These are phyloP conservation scores for Stenichneumon culpator DNA, from an alignment of 2,888 invertebrate species.

Conservation along the genomic window DNA sequence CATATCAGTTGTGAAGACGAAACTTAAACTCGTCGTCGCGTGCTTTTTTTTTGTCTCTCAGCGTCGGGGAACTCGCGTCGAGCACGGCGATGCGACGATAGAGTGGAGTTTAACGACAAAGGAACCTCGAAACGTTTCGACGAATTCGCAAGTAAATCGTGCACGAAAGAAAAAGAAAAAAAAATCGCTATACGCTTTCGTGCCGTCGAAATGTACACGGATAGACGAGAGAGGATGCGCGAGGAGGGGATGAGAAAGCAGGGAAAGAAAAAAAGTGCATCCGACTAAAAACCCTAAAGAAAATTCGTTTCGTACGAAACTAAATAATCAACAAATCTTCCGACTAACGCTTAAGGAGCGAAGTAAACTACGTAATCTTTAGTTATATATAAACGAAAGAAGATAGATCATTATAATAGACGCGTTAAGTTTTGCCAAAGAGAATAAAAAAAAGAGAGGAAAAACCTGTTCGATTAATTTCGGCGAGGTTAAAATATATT, in stretches of 20 bases:
- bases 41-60: neutral
- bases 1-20: constrained; percentile 44
- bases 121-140: neutral
- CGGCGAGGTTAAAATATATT: neutral
- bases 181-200: neutral
- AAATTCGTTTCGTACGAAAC: neutral
- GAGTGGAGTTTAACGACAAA: constrained; percentile 1
- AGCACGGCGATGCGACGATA: neutral
- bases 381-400: constrained; percentile 5
- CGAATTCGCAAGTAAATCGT: constrained; percentile 7
- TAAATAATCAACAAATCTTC: constrained; percentile 24
- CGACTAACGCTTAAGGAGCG: neutral
- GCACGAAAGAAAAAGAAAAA: neutral
- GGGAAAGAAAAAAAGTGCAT: constrained; percentile 23
- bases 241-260: neutral
- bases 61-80: neutral
- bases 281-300: neutral
- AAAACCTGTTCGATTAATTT: constrained; percentile 2
- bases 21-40: constrained; percentile 5
- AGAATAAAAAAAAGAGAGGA: constrained; percentile 9
- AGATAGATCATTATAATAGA: neutral
- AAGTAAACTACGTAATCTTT: neutral
- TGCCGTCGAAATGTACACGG: neutral
- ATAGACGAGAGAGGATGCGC: neutral
- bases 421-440: constrained; percentile 11